phyloP scores from a whole-genome alignment of 1,140 invertebrate species.

The Euschistus heros region DNA sequence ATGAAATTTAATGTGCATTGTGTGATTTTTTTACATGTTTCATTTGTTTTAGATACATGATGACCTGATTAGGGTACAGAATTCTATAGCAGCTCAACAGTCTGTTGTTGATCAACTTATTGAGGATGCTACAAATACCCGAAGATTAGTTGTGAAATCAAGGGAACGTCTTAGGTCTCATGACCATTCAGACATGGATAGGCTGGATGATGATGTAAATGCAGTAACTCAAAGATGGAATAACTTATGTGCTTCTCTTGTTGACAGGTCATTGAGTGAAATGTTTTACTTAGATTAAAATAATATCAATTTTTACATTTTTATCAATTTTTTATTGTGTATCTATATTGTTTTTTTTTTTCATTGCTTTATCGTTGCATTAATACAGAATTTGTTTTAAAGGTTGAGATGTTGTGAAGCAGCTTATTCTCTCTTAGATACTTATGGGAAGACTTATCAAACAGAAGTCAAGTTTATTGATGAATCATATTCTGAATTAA shows the following conservation, averaged over 20 bases:
- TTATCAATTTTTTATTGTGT: too few species aligned
- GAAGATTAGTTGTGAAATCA: conserved; percentile 75
- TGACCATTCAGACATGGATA: conserved; percentile 74
- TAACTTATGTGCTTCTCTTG: conserved; percentile 78
- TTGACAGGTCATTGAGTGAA: conserved; percentile 55
- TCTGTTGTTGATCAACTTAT: conserved; percentile 79
- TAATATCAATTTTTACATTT: background rate
- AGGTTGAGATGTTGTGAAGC: conserved; percentile 76
- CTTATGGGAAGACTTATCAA: conserved; percentile 74
- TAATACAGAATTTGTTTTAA: conserved; percentile 9
- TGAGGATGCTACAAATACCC: conserved; percentile 75
- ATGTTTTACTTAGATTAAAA: background rate
- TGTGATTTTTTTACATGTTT: too few species aligned
- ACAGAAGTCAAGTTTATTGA: conserved; percentile 81
- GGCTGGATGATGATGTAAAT: conserved; percentile 85
- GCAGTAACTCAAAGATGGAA: conserved; percentile 81
- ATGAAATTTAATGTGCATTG: background rate
- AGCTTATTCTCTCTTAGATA: conserved; percentile 71
- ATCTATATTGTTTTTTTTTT: too few species aligned
- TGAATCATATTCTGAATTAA: conserved; percentile 61
- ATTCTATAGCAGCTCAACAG: conserved; percentile 71
- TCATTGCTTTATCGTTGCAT: too few species aligned
- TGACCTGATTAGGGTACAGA: conserved; percentile 66
- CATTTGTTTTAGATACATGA: conserved; percentile 44
- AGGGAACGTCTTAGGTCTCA: conserved; percentile 48